Evolutionary conservation across 2,113 vertebrate species (phyloP).

Genomic region (Planiliza haematocheilus): DNA sequence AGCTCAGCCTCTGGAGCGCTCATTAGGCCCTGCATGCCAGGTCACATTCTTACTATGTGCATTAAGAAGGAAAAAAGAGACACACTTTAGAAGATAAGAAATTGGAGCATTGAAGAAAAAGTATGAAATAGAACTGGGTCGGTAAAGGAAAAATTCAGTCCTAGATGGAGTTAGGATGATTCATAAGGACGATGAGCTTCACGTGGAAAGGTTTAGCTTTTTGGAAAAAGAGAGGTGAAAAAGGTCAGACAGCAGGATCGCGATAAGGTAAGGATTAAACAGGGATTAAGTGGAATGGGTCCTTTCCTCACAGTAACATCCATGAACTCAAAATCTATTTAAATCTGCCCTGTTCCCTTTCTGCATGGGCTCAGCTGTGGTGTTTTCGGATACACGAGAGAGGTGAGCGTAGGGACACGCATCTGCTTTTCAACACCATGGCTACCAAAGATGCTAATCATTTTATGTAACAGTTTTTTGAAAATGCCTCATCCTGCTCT

Average conservation of each 20-base stretch:
- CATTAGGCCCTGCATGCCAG: conserved; percentile 36
- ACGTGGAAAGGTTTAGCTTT: conserved; percentile 13
- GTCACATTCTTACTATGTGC: conserved; percentile 58
- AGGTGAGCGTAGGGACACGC: not conserved
- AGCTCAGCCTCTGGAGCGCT: conserved; percentile 60
- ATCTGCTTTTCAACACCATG: conserved; percentile 22
- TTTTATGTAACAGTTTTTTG: conserved; percentile 21
- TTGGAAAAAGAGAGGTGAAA: conserved; percentile 27
- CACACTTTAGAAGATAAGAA: conserved; percentile 36
- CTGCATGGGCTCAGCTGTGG: conserved; percentile 14
- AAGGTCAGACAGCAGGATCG: conserved; percentile 27
- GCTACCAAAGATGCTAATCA: conserved; percentile 40
- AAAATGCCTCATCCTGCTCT: conserved; percentile 17
- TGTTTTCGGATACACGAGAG: conserved; percentile 23
- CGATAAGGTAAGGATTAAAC: conserved; percentile 52
- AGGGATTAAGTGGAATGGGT: conserved; percentile 41
- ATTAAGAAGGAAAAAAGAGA: conserved; percentile 32
- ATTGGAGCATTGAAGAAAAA: conserved; percentile 34
- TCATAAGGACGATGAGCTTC: not conserved
- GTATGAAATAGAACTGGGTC: conserved; percentile 17
- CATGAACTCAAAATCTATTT: conserved; percentile 45
- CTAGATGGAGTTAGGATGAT: not conserved
- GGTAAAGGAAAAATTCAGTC: not conserved
- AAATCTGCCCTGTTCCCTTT: conserved; percentile 30
- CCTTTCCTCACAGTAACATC: conserved; percentile 33